These are phyloP conservation scores for Bombylius discolor DNA, from an alignment of 2,888 invertebrate genomes.

Conservation along the genomic window DNA sequence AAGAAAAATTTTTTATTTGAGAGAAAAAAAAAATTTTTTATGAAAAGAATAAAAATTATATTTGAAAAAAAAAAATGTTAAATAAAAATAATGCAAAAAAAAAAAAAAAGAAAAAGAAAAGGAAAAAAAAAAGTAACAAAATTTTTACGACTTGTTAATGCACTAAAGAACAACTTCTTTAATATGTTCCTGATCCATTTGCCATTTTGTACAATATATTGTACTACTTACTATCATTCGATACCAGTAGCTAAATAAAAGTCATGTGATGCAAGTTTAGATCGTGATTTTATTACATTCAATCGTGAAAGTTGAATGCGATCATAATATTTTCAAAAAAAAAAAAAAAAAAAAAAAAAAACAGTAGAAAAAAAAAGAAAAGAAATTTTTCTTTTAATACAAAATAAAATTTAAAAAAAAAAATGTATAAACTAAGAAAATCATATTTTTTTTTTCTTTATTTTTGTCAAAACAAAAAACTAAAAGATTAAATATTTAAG, in stretches of 20 bases:
- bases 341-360: background rate
- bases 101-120: too few species aligned
- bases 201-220: background rate
- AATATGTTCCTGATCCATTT: background rate
- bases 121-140: background rate
- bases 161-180: background rate
- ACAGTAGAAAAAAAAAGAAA: background rate
- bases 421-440: too few species aligned
- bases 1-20: too few species aligned
- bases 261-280: slow-evolving; percentile 3
- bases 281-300: slow-evolving; percentile 5
- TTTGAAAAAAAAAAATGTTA: background rate
- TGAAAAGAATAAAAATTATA: too few species aligned
- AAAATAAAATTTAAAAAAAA: background rate
- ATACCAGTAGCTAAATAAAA: slow-evolving; percentile 3
- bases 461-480: background rate
- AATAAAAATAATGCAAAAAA: background rate
- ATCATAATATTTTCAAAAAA: slow-evolving; percentile 1
- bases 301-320: slow-evolving; percentile 7
- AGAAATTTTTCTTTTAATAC: too few species aligned
- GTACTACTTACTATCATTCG: background rate
- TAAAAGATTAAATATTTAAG: background rate
- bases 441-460: too few species aligned
- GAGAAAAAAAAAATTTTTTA: too few species aligned
- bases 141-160: background rate